Conservation (phyloP, 2,888 invertebrate genomes). For the Eurois occulta region DNA sequence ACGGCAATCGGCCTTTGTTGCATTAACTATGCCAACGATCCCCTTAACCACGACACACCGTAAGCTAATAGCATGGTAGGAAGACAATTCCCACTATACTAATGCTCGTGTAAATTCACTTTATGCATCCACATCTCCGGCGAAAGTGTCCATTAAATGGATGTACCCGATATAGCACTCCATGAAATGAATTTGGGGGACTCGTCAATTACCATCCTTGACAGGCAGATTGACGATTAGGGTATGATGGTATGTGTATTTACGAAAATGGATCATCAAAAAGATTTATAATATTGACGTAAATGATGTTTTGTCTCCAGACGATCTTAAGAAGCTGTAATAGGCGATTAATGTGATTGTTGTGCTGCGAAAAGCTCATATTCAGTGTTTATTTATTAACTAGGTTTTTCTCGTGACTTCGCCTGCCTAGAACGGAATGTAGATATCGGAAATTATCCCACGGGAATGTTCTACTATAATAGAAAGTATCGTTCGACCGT, state of each 20-base stretch:
- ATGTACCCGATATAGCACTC: constrained; percentile 34
- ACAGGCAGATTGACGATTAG: constrained; percentile 48
- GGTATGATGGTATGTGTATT: constrained; percentile 49
- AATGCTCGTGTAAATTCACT: constrained; percentile 25
- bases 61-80: neutral
- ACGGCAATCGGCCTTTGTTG: neutral
- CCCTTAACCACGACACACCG: neutral
- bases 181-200: constrained; percentile 38
- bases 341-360: neutral
- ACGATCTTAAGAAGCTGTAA: neutral
- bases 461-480: too few relatives aligned
- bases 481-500: too few relatives aligned
- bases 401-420: neutral
- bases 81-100: neutral
- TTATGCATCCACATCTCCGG: constrained; percentile 20
- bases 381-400: neutral
- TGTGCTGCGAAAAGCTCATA: neutral
- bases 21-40: neutral
- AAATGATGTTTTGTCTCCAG: neutral
- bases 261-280: constrained; percentile 20
- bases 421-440: neutral
- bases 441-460: neutral
- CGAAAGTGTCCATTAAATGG: constrained; percentile 33
- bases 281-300: constrained; percentile 10
- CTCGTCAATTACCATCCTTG: constrained; percentile 36